These are phyloP conservation scores for Frankliniella fusca DNA, from an alignment of 2,888 invertebrate species.

Conservation along the genomic window DNA sequence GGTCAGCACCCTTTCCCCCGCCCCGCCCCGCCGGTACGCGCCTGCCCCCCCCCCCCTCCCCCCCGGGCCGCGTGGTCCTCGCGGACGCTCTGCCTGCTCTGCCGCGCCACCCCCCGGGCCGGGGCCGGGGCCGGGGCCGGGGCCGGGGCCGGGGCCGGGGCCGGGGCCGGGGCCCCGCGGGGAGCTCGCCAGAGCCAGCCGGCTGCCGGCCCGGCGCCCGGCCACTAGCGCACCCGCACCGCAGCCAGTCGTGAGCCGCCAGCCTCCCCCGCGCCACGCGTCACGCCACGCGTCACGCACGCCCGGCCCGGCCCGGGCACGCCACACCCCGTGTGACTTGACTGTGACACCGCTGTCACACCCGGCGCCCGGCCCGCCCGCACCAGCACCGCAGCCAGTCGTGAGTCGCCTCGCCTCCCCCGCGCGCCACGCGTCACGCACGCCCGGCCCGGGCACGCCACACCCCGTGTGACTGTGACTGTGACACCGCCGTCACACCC, in stretches of 20 bases:
- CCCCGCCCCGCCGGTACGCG: too few relatives aligned
- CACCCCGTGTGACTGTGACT: too few relatives aligned
- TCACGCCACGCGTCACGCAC: neutral
- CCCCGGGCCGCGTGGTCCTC: too few relatives aligned
- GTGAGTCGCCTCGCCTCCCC: neutral
- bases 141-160: neutral
- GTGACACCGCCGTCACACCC: neutral
- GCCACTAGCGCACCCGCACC: too few relatives aligned
- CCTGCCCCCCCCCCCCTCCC: too few relatives aligned
- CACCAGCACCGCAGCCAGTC: too few relatives aligned
- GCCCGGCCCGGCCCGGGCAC: too few relatives aligned
- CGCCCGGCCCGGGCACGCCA: too few relatives aligned
- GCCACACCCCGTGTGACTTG: too few relatives aligned
- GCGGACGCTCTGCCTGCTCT: neutral
- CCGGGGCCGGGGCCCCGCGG: neutral
- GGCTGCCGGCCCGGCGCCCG: neutral
- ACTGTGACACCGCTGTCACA: too few relatives aligned
- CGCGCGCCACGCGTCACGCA: neutral
- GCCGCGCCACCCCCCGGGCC: neutral
- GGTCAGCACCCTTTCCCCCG: too few relatives aligned
- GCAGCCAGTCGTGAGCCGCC: constrained; percentile 19
- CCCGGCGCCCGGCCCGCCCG: neutral
- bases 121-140: neutral
- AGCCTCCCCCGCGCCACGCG: neutral
- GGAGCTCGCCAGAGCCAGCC: neutral